phyloP scores from a whole-genome alignment of 1,140 invertebrate species.

The Drosophila sp. region DNA sequence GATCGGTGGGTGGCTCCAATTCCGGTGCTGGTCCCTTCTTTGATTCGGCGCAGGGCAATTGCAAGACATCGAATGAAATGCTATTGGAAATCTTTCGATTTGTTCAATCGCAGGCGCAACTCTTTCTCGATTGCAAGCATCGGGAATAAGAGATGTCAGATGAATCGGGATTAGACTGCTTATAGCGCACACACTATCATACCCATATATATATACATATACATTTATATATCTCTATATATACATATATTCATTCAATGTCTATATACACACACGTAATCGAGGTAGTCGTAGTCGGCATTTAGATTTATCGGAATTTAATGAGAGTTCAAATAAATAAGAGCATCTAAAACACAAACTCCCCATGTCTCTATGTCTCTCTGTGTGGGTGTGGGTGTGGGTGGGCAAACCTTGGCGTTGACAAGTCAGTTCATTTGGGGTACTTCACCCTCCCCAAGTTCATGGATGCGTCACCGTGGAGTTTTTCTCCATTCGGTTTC shows the following conservation, averaged over 20 bases:
- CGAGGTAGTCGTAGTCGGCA: constrained; percentile 80
- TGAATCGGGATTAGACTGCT: neutral
- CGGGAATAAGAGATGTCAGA: constrained; percentile 55
- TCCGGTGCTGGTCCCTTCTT: constrained; percentile 61
- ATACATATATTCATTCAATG: constrained; percentile 30
- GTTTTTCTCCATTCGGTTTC: constrained; percentile 3
- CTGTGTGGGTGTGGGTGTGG: too few relatives aligned
- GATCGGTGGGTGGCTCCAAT: constrained; percentile 55
- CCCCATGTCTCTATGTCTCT: too few relatives aligned
- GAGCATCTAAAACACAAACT: constrained; percentile 48
- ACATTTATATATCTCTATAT: neutral
- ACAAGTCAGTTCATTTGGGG: neutral
- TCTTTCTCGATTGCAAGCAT: constrained; percentile 79
- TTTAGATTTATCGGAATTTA: constrained; percentile 73
- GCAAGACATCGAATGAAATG: constrained; percentile 81
- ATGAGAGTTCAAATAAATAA: constrained; percentile 65
- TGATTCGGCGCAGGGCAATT: constrained; percentile 60
- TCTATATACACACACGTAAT: constrained; percentile 55
- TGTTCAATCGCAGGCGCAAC: constrained; percentile 74
- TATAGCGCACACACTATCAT: constrained; percentile 15
- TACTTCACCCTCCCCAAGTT: constrained; percentile 15
- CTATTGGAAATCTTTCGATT: constrained; percentile 78
- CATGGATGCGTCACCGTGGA: neutral
- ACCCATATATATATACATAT: constrained; percentile 30
- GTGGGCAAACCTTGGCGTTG: neutral